Conservation (phyloP, 2,113 vertebrate species). For the Megaceryle torquata region DNA sequence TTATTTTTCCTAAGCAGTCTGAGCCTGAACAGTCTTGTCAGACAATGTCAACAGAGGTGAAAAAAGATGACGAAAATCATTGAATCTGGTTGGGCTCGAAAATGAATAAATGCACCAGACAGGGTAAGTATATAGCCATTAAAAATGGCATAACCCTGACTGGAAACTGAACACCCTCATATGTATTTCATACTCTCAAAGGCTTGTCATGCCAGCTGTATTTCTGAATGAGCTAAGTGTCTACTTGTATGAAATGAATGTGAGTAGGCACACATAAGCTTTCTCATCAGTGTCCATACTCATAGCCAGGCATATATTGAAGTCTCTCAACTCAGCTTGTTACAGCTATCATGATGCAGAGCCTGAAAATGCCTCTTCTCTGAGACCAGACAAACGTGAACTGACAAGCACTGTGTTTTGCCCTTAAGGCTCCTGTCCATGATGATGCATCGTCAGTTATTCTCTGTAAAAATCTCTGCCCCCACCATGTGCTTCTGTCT, state of each 20-base stretch:
- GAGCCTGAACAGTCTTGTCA: slow-evolving; percentile 53
- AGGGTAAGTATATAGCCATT: slow-evolving; percentile 48
- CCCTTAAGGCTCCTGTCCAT: slow-evolving; percentile 70
- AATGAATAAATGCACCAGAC: slow-evolving; percentile 62
- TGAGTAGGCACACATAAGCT: slow-evolving; percentile 43
- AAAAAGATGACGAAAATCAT: slow-evolving; percentile 58
- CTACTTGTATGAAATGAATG: slow-evolving; percentile 54
- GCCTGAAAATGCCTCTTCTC: slow-evolving; percentile 62
- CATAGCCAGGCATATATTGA: slow-evolving; percentile 3
- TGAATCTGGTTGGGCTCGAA: slow-evolving; percentile 43
- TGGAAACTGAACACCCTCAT: slow-evolving; percentile 52
- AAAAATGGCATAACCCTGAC: slow-evolving; percentile 60
- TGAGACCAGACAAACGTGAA: slow-evolving; percentile 56
- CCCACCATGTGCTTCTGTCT: background rate
- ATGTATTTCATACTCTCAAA: slow-evolving; percentile 50
- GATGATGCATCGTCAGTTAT: slow-evolving; percentile 33
- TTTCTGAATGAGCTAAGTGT: slow-evolving; percentile 62
- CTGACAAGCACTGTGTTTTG: slow-evolving; percentile 72
- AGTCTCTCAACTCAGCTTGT: slow-evolving; percentile 62
- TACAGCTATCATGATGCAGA: slow-evolving; percentile 56
- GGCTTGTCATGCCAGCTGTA: slow-evolving; percentile 60
- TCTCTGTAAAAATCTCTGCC: slow-evolving; percentile 28
- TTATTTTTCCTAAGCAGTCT: slow-evolving; percentile 51
- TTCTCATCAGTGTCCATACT: slow-evolving; percentile 54
- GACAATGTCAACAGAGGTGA: slow-evolving; percentile 54